Conservation (phyloP, 2,888 invertebrate genomes). For the Stegophylla sp. region DNA sequence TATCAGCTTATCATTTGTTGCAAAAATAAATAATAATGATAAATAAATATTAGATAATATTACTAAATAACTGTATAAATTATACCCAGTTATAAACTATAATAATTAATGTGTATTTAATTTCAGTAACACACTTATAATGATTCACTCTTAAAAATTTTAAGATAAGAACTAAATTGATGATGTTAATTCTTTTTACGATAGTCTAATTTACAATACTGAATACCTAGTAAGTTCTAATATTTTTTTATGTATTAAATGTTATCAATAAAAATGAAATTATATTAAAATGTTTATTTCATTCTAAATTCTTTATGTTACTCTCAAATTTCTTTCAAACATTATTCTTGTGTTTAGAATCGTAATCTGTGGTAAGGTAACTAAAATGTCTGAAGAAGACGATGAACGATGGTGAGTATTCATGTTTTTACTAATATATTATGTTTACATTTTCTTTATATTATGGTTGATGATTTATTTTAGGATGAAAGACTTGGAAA, state of each 20-base stretch:
- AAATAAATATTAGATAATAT: conserved; percentile 35
- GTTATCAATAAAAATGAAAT: background rate
- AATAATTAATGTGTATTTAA: too few species aligned
- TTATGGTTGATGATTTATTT: background rate
- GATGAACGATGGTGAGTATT: conserved; percentile 36
- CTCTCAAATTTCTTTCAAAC: background rate
- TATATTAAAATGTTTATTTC: background rate
- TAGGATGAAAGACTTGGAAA: conserved; percentile 53
- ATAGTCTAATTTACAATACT: background rate
- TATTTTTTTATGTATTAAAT: background rate
- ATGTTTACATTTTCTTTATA: background rate
- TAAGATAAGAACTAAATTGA: background rate
- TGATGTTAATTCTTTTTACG: conserved; percentile 17
- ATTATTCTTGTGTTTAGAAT: background rate
- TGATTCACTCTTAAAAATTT: conserved; percentile 5
- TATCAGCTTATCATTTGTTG: conserved; percentile 33
- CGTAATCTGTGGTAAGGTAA: background rate
- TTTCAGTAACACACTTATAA: background rate
- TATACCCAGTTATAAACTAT: too few species aligned
- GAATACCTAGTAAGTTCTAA: background rate
- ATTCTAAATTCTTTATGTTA: background rate
- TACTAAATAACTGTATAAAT: conserved; percentile 3
- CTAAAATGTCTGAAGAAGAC: conserved; percentile 48
- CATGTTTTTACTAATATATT: background rate
- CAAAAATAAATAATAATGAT: conserved; percentile 5